phyloP scores from a whole-genome alignment of 1,140 invertebrate species.

The Brachionus plicatilis region DNA sequence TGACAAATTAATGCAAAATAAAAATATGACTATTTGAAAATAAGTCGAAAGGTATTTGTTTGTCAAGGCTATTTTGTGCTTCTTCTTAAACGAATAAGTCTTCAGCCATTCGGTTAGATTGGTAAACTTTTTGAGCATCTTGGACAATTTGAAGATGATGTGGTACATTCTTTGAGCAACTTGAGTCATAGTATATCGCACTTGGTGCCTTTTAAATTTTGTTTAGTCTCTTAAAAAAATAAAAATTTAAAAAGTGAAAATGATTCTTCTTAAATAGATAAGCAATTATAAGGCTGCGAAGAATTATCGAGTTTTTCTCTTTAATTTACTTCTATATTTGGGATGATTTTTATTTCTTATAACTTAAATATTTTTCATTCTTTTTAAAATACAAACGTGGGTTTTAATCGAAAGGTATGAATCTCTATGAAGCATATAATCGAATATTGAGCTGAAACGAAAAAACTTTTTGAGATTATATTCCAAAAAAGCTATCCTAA shows the following conservation, averaged over 20 bases:
- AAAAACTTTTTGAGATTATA: slow-evolving; percentile 15
- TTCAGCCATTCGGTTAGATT: not conserved
- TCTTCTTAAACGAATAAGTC: not conserved
- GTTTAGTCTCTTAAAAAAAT: not conserved
- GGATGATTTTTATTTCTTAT: not conserved
- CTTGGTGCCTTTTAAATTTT: not conserved
- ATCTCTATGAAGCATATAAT: slow-evolving; percentile 19
- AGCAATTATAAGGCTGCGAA: not conserved
- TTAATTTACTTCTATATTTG: slow-evolving; percentile 13
- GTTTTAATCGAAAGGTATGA: not conserved
- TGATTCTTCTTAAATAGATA: slow-evolving; percentile 17
- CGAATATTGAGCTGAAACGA: not conserved
- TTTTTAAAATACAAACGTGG: slow-evolving; percentile 10
- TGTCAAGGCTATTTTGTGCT: not conserved
- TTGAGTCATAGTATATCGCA: not conserved
- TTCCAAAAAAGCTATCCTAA: slow-evolving; percentile 18
- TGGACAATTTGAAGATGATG: not conserved
- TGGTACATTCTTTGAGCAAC: not conserved
- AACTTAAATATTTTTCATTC: not conserved
- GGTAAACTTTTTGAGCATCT: not conserved
- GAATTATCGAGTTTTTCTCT: not conserved
- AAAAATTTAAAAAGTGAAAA: not conserved
- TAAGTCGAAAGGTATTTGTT: not conserved
- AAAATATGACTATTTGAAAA: not conserved
- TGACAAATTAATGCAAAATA: not conserved